Conservation (phyloP, 2,888 invertebrate genomes). For the Oscheius myriophilus region DNA sequence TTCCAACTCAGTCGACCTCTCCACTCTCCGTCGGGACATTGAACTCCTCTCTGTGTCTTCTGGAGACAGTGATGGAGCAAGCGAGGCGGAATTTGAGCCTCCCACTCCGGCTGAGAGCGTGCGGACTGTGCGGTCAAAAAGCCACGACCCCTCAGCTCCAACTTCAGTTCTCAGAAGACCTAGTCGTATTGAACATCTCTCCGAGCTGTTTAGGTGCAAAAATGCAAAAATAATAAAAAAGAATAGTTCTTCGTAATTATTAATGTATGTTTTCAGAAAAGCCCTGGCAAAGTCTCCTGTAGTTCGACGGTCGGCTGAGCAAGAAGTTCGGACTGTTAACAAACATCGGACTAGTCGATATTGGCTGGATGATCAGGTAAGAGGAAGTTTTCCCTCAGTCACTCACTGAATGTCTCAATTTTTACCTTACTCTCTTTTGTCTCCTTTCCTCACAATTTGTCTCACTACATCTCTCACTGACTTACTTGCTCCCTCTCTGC, state of each 20-base stretch:
- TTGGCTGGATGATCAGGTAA: constrained; percentile 68
- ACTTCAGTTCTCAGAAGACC: constrained; percentile 62
- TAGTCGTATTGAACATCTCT: constrained; percentile 67
- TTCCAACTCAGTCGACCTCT: constrained; percentile 68
- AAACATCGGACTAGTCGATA: constrained; percentile 68
- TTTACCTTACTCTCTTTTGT: too few species aligned
- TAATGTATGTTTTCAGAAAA: constrained; percentile 59
- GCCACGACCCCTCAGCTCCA: constrained; percentile 65
- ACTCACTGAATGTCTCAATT: too few species aligned
- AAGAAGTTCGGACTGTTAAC: constrained; percentile 61
- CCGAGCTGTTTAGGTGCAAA: constrained; percentile 66
- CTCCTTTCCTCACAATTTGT: too few species aligned
- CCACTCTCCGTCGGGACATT: constrained; percentile 66
- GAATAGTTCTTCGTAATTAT: not conserved
- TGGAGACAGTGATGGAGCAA: constrained; percentile 61
- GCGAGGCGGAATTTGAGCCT: constrained; percentile 61
- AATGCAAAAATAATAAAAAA: not conserved
- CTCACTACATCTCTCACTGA: too few species aligned
- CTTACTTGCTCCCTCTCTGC: too few species aligned
- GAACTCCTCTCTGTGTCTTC: constrained; percentile 66
- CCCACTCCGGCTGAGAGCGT: constrained; percentile 67
- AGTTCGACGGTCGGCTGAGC: constrained; percentile 66
- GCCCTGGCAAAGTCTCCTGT: constrained; percentile 70
- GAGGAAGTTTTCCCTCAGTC: not conserved
- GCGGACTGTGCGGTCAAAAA: constrained; percentile 63